Evolutionary conservation across 2,888 invertebrate genomes (phyloP).

Genomic region (Pachycephus smyrnensis): DNA sequence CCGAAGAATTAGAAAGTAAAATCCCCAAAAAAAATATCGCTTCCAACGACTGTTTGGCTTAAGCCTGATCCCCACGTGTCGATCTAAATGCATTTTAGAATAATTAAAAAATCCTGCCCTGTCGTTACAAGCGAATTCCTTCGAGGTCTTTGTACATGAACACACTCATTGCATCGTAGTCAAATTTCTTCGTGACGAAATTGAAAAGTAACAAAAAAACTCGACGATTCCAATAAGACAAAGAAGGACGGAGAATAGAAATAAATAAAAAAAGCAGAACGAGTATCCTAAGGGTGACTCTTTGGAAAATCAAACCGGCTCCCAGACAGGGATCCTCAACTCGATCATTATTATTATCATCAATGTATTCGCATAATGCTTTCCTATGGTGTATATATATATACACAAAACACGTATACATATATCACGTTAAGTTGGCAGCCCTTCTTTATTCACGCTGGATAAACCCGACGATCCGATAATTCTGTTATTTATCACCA

Average conservation of each 20-base stretch:
- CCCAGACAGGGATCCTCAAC: not conserved
- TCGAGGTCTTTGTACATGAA: not conserved
- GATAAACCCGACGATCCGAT: conserved; percentile 14
- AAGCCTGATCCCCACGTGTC: not conserved
- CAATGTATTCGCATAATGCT: not conserved
- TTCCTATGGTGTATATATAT: not conserved
- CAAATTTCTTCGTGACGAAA: not conserved
- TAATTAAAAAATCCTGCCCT: not conserved
- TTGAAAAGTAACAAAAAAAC: not conserved
- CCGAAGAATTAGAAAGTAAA: not conserved
- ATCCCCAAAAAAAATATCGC: not conserved
- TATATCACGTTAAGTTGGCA: not conserved
- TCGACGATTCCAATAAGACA: not conserved
- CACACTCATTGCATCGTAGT: not conserved
- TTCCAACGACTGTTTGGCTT: not conserved
- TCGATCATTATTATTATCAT: not conserved
- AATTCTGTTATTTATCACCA: conserved; percentile 15
- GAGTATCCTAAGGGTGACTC: not conserved
- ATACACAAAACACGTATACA: not conserved
- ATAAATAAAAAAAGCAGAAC: not conserved
- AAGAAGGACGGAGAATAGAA: not conserved
- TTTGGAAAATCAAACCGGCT: not conserved
- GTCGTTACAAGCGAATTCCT: not conserved
- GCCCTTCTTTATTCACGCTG: not conserved
- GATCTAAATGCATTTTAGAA: not conserved